Conservation (phyloP, 2,113 vertebrate genomes). For the Rhinolophus ferrumequinum region DNA sequence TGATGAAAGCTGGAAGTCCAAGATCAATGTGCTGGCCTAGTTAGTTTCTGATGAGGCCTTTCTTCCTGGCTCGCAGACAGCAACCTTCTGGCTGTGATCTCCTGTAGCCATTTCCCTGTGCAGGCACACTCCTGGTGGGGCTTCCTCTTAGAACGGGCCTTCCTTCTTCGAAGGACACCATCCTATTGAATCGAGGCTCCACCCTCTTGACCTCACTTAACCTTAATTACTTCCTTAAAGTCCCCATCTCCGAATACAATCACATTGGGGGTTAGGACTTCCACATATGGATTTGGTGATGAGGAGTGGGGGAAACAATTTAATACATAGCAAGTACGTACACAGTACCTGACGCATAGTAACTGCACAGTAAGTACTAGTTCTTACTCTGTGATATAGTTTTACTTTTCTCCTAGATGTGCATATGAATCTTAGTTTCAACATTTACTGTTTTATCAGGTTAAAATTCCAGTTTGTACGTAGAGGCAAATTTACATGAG, state of each 20-base stretch:
- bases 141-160: background rate
- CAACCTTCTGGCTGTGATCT: background rate
- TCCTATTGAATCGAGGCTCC: background rate
- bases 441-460: background rate
- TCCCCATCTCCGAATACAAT: background rate
- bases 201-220: background rate
- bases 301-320: background rate
- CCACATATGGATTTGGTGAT: background rate
- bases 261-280: background rate
- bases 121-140: background rate
- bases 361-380: background rate
- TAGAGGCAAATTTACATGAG: background rate
- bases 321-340: background rate
- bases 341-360: background rate
- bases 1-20: background rate
- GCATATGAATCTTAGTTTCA: background rate
- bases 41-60: background rate
- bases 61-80: background rate
- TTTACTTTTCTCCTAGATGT: background rate
- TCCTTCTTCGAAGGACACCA: background rate
- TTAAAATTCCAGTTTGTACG: constrained; percentile 37
- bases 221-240: background rate
- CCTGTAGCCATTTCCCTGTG: too few relatives aligned
- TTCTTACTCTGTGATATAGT: background rate
- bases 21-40: background rate